Percentiles rank a stretch among this genome's conserved stretches.
These are phyloP conservation scores for Ascaphus truei DNA, from an alignment of 2,113 vertebrate species.

Conservation along the genomic window DNA sequence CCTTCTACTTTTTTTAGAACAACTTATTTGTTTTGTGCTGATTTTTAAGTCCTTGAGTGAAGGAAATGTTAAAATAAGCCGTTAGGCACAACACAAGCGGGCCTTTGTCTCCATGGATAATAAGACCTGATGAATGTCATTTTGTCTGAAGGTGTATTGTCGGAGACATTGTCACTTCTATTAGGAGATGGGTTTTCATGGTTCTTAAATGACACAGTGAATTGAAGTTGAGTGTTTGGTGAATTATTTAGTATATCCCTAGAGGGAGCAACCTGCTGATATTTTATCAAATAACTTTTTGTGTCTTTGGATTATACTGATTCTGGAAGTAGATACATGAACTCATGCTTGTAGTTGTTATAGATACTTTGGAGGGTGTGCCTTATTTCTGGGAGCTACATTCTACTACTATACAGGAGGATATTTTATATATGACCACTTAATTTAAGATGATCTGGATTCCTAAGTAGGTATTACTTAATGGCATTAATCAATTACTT, in stretches of 20 bases:
- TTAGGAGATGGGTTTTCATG: slow-evolving; percentile 29
- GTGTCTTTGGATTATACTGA: slow-evolving; percentile 8
- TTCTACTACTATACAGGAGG: no score
- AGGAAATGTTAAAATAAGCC: neutral
- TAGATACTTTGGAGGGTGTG: no score
- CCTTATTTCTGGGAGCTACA: no score
- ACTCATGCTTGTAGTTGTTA: no score
- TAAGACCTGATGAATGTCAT: slow-evolving; percentile 19
- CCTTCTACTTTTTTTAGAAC: neutral
- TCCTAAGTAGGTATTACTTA: no score
- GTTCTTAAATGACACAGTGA: slow-evolving; percentile 23
- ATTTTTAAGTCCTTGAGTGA: neutral
- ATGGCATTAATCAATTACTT: no score
- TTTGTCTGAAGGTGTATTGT: slow-evolving; percentile 18
- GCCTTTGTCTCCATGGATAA: slow-evolving; percentile 1
- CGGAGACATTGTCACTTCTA: slow-evolving; percentile 15
- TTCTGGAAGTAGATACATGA: no score
- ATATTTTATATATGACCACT: no score
- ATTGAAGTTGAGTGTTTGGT: slow-evolving; percentile 14
- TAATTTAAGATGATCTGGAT: no score
- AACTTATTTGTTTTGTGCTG: neutral
- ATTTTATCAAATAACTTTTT: slow-evolving; percentile 10
- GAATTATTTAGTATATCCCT: slow-evolving; percentile 20
- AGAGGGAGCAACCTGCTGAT: slow-evolving; percentile 8
- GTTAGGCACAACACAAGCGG: neutral